Conservation (phyloP, 2,797 vertebrate species). For the Hemitrygon akajei region DNA sequence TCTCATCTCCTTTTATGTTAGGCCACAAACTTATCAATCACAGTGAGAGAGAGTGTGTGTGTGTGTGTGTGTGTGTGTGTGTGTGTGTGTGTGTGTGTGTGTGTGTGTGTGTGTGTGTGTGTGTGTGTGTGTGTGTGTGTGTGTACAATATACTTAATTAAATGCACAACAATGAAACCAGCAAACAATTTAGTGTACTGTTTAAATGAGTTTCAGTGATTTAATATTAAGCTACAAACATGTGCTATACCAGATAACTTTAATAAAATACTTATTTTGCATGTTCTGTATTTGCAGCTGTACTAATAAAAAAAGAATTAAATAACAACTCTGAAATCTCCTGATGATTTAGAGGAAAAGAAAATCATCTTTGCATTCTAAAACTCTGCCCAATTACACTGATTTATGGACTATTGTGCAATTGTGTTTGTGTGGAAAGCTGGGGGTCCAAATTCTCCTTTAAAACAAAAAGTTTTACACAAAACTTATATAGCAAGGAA, state of each 20-base stretch:
- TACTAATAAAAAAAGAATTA: neutral
- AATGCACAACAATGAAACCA: neutral
- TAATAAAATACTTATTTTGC: neutral
- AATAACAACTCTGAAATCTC: neutral
- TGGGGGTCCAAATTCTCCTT: neutral
- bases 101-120: no score
- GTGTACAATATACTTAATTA: no score
- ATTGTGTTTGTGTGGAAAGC: neutral
- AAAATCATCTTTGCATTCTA: neutral
- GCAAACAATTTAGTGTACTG: neutral
- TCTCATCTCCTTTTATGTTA: no score
- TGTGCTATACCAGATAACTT: neutral
- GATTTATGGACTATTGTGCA: neutral
- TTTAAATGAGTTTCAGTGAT: neutral
- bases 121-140: no score
- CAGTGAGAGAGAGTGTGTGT: no score
- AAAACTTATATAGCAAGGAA: neutral
- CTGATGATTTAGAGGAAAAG: neutral
- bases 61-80: no score
- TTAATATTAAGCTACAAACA: neutral
- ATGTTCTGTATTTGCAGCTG: neutral
- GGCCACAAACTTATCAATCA: no score
- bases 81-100: no score
- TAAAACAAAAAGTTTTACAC: neutral
- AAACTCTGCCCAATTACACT: neutral